A percentile compares a stretch with the other conserved stretches of the same genome.
These are phyloP conservation scores for Heliconius congener DNA, from an alignment of 1,140 invertebrate genomes.

Conservation along the genomic window DNA sequence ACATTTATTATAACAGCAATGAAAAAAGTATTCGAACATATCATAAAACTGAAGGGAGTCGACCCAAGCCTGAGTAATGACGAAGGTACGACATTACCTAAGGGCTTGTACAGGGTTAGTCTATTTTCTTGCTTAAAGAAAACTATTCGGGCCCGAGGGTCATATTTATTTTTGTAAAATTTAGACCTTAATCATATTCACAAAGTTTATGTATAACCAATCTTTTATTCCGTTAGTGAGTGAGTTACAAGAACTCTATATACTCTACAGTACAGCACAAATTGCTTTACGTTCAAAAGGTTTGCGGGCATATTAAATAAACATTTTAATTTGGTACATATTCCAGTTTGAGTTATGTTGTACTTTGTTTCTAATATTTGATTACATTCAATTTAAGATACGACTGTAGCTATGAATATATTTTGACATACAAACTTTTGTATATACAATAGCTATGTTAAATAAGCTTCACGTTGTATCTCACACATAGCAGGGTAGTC, in stretches of 20 bases:
- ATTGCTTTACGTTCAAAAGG: neutral
- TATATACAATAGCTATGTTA: neutral
- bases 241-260: neutral
- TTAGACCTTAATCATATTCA: constrained; percentile 14
- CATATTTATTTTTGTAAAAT: constrained; percentile 1
- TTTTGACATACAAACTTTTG: neutral
- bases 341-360: constrained; percentile 8
- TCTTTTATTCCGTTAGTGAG: neutral
- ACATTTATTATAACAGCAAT: constrained; percentile 5
- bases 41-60: constrained; percentile 12
- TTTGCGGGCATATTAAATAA: constrained; percentile 10
- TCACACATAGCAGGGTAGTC: neutral
- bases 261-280: neutral
- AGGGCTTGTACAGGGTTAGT: neutral
- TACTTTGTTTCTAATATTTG: constrained; percentile 12
- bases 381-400: constrained; percentile 3
- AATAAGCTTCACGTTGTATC: neutral
- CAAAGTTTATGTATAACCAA: neutral
- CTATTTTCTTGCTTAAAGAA: constrained; percentile 6
- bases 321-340: constrained; percentile 11
- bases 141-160: neutral
- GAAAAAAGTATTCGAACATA: constrained; percentile 12
- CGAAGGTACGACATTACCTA: constrained; percentile 7
- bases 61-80: constrained; percentile 6
- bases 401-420: neutral